Percentiles rank a stretch among this genome's conserved stretches.
phyloP scores from a whole-genome alignment of 2,888 invertebrate genomes.

The Clistopyga incitator region DNA sequence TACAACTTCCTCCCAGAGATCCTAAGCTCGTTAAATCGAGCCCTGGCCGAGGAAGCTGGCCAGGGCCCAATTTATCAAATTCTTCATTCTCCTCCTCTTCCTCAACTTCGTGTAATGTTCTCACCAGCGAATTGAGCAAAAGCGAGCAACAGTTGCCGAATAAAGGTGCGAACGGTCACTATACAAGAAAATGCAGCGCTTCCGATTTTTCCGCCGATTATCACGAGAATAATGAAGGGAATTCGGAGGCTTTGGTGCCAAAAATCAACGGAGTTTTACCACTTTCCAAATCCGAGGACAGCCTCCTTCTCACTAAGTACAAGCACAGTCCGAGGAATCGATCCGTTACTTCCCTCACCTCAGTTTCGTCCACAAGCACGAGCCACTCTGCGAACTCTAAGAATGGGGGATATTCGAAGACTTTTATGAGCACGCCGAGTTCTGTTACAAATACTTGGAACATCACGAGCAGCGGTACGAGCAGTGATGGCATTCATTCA shows the following conservation, averaged over 20 bases:
- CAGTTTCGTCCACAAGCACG: constrained; percentile 86
- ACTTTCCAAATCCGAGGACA: constrained; percentile 93
- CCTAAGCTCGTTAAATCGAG: constrained; percentile 91
- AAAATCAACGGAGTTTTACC: constrained; percentile 86
- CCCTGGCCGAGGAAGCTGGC: constrained; percentile 94
- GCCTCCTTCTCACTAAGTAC: constrained; percentile 86
- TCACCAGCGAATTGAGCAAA: constrained; percentile 91
- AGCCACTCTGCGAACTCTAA: constrained; percentile 88
- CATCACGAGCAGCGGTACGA: constrained; percentile 71
- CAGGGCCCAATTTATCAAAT: constrained; percentile 89
- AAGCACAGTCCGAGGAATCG: constrained; percentile 85
- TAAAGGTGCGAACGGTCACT: constrained; percentile 66
- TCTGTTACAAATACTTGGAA: constrained; percentile 82
- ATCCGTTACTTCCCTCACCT: constrained; percentile 83
- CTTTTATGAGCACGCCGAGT: constrained; percentile 88
- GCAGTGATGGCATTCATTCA: constrained; percentile 88
- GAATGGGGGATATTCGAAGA: constrained; percentile 87
- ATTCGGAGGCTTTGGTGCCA: constrained; percentile 10
- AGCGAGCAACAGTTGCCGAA: constrained; percentile 90
- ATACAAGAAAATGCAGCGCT: constrained; percentile 76
- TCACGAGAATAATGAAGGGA: constrained; percentile 72
- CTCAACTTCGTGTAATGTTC: constrained; percentile 85
- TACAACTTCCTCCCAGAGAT: constrained; percentile 90
- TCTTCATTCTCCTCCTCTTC: constrained; percentile 81
- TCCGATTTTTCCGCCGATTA: constrained; percentile 78